These are phyloP conservation scores for Cyanoderma ruficeps DNA, from an alignment of 2,113 vertebrate genomes.

Conservation along the genomic window DNA sequence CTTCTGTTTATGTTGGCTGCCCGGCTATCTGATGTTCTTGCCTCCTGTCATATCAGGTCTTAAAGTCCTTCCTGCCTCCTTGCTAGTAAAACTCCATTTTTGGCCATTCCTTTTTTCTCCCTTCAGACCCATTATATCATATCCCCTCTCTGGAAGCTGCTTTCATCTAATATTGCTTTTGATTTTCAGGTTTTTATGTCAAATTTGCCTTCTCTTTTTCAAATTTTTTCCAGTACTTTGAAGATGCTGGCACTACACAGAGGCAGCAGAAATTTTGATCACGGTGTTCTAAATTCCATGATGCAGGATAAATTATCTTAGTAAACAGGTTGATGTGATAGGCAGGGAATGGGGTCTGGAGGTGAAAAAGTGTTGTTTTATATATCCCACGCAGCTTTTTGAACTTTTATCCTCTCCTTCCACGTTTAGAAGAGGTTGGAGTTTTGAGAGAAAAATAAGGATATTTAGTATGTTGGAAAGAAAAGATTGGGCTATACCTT, in stretches of 20 bases:
- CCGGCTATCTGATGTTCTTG: not conserved
- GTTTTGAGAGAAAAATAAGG: not conserved
- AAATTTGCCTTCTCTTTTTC: not conserved
- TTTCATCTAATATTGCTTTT: not conserved
- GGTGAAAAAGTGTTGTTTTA: not conserved
- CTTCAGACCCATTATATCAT: not conserved
- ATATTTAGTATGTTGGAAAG: not conserved
- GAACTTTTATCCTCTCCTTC: not conserved
- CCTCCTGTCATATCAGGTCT: not conserved
- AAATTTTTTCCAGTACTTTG: not conserved
- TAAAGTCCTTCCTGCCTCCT: not conserved
- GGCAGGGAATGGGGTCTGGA: not conserved
- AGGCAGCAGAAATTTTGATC: not conserved
- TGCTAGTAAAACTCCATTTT: not conserved
- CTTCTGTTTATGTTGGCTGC: not conserved
- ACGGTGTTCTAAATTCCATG: not conserved
- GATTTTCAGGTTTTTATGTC: not conserved
- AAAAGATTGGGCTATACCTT: not conserved
- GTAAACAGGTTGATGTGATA: not conserved
- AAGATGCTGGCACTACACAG: not conserved
- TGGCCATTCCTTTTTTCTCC: not conserved
- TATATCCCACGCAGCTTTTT: not conserved
- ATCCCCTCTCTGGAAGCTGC: not conserved
- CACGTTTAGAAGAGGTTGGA: not conserved
- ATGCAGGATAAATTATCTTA: not conserved